A percentile compares a stretch with the other conserved stretches of the same genome.
Evolutionary conservation across 2,888 invertebrate species (phyloP).

Genomic region (Geophilus truncorum): DNA sequence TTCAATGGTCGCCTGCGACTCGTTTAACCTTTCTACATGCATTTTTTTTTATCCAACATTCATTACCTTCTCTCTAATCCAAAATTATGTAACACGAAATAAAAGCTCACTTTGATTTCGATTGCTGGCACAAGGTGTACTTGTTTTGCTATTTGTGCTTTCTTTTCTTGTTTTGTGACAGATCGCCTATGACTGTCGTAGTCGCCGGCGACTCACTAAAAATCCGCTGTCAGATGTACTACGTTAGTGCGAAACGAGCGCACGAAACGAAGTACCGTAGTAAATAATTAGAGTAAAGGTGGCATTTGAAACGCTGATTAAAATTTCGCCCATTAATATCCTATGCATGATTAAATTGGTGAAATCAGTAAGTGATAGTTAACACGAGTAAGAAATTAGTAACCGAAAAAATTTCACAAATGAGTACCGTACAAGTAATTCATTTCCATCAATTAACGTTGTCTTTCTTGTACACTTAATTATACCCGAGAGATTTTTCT

Average conservation of each 20-base stretch:
- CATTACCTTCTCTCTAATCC: neutral
- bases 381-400: neutral
- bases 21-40: too few relatives aligned
- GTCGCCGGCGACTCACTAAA: too few relatives aligned
- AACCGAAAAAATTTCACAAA: neutral
- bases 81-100: too few relatives aligned
- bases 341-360: neutral
- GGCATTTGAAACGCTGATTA: neutral
- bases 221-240: too few relatives aligned
- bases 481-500: neutral
- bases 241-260: too few relatives aligned
- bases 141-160: too few relatives aligned
- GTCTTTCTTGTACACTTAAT: neutral
- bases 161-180: too few relatives aligned
- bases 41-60: neutral
- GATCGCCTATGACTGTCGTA: too few relatives aligned
- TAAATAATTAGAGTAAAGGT: too few relatives aligned
- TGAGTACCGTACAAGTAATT: neutral
- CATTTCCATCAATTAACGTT: slow-evolving; percentile 4
- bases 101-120: too few relatives aligned
- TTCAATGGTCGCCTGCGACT: neutral
- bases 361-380: neutral
- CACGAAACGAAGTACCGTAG: too few relatives aligned
- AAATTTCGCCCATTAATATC: neutral
- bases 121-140: too few relatives aligned